Evolutionary conservation across 2,113 vertebrate species (phyloP).

Genomic region (Tursiops truncatus): DNA sequence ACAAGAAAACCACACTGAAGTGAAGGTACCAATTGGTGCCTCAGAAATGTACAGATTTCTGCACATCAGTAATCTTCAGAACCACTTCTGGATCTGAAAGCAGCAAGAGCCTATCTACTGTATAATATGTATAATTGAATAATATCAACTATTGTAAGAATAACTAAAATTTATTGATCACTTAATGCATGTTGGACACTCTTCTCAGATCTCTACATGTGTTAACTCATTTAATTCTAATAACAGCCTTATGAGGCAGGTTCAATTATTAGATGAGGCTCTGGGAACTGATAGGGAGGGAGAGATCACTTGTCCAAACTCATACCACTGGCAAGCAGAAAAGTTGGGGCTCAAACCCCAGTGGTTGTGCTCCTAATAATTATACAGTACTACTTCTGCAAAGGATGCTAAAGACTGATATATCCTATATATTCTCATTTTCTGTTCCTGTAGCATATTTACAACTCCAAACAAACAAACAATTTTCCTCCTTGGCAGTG

Average conservation of each 20-base stretch:
- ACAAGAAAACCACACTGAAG: neutral
- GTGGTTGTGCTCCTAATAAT: rapidly evolving
- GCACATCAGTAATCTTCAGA: neutral
- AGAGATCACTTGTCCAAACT: neutral
- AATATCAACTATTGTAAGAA: neutral
- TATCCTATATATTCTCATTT: neutral
- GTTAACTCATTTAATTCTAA: neutral
- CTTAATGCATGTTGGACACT: neutral
- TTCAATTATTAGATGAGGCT: neutral
- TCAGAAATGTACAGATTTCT: neutral
- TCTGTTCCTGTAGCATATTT: neutral
- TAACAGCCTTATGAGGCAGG: neutral
- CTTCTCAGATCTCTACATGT: neutral
- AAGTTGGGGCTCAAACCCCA: neutral
- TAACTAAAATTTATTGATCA: neutral
- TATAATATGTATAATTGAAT: neutral
- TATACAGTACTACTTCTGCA: neutral
- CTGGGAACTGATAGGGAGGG: rapidly evolving
- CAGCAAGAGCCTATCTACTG: neutral
- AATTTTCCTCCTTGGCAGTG: neutral
- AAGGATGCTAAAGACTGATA: neutral
- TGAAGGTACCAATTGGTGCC: neutral
- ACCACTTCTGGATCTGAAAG: neutral
- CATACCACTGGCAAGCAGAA: neutral
- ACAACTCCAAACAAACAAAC: neutral